phyloP scores from a whole-genome alignment of 2,797 vertebrate genomes.

The Pampus argenteus region DNA sequence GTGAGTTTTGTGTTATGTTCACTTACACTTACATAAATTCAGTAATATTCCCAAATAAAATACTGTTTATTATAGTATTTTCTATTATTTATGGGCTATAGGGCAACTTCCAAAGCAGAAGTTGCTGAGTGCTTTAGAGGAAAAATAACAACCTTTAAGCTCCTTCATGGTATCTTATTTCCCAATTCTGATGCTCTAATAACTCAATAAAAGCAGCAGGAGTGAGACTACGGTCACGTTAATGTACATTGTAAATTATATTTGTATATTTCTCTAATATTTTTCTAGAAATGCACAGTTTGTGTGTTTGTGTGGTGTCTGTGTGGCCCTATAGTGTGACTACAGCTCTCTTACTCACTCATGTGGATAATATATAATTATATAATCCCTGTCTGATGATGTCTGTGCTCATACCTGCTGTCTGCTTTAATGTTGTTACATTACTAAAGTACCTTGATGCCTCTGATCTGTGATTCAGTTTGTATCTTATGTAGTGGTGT shows the following conservation, averaged over 20 bases:
- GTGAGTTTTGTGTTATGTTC: conserved; percentile 58
- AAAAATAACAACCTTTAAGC: not conserved
- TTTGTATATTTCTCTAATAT: not conserved
- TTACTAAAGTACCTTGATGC: not conserved
- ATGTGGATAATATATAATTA: too few relatives aligned
- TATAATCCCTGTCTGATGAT: too few relatives aligned
- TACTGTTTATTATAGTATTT: too few relatives aligned
- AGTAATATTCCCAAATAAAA: too few relatives aligned
- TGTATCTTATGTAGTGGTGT: not conserved
- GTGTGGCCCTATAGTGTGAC: not conserved
- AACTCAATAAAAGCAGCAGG: not conserved
- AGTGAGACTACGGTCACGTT: not conserved
- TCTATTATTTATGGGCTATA: not conserved
- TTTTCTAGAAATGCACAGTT: too few relatives aligned
- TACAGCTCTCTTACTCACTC: too few relatives aligned
- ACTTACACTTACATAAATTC: too few relatives aligned
- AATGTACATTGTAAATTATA: not conserved
- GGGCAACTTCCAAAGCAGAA: not conserved
- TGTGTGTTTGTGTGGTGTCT: too few relatives aligned
- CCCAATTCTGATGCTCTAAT: not conserved
- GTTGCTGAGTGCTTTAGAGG: not conserved
- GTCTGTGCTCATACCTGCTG: not conserved
- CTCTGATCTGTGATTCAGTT: not conserved
- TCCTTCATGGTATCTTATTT: not conserved
- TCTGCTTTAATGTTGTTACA: not conserved